phyloP scores from a whole-genome alignment of 2,113 vertebrate genomes.

The human (Homo sapiens) region DNA sequence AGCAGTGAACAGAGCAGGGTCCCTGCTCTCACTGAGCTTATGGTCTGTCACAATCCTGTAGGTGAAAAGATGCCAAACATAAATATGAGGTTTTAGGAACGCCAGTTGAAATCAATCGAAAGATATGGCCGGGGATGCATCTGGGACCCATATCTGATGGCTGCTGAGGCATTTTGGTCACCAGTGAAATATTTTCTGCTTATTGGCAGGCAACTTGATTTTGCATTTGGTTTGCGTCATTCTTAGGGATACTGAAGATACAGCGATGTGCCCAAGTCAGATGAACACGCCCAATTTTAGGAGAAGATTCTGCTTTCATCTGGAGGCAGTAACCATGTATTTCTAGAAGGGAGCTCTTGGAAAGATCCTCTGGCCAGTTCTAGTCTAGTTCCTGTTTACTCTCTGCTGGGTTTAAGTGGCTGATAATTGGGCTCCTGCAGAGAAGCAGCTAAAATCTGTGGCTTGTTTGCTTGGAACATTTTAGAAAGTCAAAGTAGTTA shows the following conservation, averaged over 20 bases:
- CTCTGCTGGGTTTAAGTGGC: slow-evolving; percentile 15
- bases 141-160: not conserved
- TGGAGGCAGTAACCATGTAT: not conserved
- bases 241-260: not conserved
- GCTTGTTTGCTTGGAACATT: slow-evolving; percentile 49
- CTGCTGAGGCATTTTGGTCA: not conserved
- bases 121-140: not conserved
- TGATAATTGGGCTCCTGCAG: slow-evolving; percentile 6
- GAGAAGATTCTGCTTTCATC: not conserved
- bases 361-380: slow-evolving; percentile 33
- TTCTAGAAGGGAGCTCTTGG: not conserved
- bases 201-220: not conserved
- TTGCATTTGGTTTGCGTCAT: not conserved
- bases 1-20: not conserved
- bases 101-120: not conserved
- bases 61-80: not conserved
- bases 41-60: not conserved
- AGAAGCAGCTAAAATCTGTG: slow-evolving; percentile 39
- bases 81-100: not conserved
- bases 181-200: not conserved
- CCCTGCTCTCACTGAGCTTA: not conserved
- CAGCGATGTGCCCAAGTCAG: not conserved
- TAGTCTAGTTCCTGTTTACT: not conserved
- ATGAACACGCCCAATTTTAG: not conserved
- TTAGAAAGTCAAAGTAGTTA: slow-evolving; percentile 48